Percentiles rank a stretch among this genome's conserved stretches.
These are phyloP conservation scores for Gnathonemus longibarbis DNA, from an alignment of 2,113 vertebrate genomes.

Conservation along the genomic window DNA sequence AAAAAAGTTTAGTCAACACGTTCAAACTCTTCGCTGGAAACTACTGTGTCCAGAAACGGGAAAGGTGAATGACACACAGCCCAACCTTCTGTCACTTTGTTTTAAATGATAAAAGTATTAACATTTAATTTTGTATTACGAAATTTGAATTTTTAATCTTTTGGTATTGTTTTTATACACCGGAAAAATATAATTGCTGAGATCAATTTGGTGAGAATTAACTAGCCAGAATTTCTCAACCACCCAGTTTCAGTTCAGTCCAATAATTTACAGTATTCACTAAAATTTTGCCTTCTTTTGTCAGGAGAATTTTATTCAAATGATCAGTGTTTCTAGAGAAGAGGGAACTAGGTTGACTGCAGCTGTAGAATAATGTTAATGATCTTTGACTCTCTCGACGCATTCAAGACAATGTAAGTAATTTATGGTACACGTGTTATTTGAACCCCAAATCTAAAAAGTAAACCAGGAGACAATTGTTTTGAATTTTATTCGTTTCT, in stretches of 20 bases:
- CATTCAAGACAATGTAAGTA: conserved; percentile 51
- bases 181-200: neutral
- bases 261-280: neutral
- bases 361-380: conserved; percentile 42
- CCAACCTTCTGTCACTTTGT: neutral
- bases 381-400: conserved; percentile 43
- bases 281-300: neutral
- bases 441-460: conserved; percentile 60
- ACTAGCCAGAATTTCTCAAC: neutral
- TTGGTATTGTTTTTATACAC: conserved; percentile 11
- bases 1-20: conserved; percentile 41
- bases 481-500: conserved; percentile 42
- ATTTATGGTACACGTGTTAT: conserved; percentile 47
- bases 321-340: conserved; percentile 11
- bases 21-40: conserved; percentile 40
- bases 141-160: conserved; percentile 35
- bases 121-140: neutral
- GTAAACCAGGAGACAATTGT: conserved; percentile 39
- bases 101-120: neutral
- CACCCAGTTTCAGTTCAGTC: neutral
- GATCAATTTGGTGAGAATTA: neutral
- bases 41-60: conserved; percentile 27
- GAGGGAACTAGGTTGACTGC: conserved; percentile 20
- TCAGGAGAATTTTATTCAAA: neutral
- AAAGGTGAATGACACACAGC: conserved; percentile 13